A percentile compares a stretch with the other conserved stretches of the same genome.
phyloP scores from a whole-genome alignment of 2,797 vertebrate genomes.

The Crocidura indochinensis region DNA sequence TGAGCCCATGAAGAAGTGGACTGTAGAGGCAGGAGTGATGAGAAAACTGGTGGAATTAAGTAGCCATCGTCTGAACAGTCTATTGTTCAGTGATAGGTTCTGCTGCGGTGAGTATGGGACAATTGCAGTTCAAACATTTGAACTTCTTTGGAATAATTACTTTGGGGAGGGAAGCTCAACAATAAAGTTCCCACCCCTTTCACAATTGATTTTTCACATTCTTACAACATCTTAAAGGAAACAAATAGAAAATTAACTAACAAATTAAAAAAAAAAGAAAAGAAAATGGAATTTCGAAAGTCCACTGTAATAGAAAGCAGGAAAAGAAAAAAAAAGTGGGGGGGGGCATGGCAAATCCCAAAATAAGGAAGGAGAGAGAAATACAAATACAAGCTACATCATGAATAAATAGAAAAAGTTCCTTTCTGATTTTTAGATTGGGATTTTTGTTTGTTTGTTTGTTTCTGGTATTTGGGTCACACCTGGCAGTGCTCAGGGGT shows the following conservation, averaged over 20 bases:
- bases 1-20: not conserved
- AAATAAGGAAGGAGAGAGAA: not conserved
- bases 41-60: not conserved
- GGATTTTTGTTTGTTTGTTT: not conserved
- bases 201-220: not conserved
- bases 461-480: no score
- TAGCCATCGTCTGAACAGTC: no score
- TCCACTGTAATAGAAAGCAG: not conserved
- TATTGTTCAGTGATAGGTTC: no score
- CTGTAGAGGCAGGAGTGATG: not conserved
- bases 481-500: no score
- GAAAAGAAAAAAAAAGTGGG: not conserved
- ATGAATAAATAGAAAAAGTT: not conserved
- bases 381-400: not conserved
- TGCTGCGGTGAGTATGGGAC: no score
- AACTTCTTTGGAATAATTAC: not conserved
- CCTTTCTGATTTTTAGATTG: slow-evolving; percentile 36
- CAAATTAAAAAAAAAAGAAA: not conserved
- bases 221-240: slow-evolving; percentile 12
- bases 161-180: not conserved
- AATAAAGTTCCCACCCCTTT: no score
- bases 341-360: not conserved
- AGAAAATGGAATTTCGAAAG: slow-evolving; percentile 30
- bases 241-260: slow-evolving; percentile 16
- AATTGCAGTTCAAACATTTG: not conserved